These are phyloP conservation scores for Bambusicola thoracicus DNA, from an alignment of 2,113 vertebrate genomes.

Conservation along the genomic window DNA sequence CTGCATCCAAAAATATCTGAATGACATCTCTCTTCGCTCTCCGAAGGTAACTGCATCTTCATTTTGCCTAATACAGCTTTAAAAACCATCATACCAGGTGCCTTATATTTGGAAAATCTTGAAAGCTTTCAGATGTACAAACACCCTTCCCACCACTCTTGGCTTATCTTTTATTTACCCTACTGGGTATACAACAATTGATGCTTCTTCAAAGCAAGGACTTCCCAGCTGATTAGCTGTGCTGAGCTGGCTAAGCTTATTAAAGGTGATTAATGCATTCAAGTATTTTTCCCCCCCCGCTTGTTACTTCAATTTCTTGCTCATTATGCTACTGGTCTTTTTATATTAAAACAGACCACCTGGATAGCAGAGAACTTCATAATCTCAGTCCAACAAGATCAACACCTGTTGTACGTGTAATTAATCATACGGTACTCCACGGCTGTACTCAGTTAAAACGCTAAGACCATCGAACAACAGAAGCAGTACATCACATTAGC, in stretches of 20 bases:
- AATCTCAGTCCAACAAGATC: constrained; percentile 69
- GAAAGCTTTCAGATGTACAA: constrained; percentile 57
- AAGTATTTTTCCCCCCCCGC: constrained; percentile 17
- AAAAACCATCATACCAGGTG: constrained; percentile 48
- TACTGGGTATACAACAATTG: constrained; percentile 41
- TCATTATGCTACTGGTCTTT: constrained; percentile 71
- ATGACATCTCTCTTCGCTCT: not conserved
- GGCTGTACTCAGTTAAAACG: constrained; percentile 48
- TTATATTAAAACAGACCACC: constrained; percentile 75
- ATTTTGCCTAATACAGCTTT: constrained; percentile 23
- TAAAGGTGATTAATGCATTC: constrained; percentile 73
- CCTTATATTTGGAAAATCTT: constrained; percentile 59
- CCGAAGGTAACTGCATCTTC: constrained; percentile 3
- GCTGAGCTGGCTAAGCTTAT: constrained; percentile 64
- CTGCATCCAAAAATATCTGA: constrained; percentile 23
- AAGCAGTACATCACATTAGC: constrained; percentile 25
- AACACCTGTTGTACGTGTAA: constrained; percentile 72
- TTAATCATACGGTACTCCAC: constrained; percentile 56
- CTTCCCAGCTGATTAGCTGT: constrained; percentile 49
- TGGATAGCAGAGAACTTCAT: constrained; percentile 69
- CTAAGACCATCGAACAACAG: constrained; percentile 65
- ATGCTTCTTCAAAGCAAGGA: constrained; percentile 62
- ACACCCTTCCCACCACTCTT: constrained; percentile 35
- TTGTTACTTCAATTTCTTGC: constrained; percentile 69
- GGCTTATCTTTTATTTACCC: constrained; percentile 65